Conservation (phyloP, 2,113 vertebrate species). For the Microcebus jonahi region DNA sequence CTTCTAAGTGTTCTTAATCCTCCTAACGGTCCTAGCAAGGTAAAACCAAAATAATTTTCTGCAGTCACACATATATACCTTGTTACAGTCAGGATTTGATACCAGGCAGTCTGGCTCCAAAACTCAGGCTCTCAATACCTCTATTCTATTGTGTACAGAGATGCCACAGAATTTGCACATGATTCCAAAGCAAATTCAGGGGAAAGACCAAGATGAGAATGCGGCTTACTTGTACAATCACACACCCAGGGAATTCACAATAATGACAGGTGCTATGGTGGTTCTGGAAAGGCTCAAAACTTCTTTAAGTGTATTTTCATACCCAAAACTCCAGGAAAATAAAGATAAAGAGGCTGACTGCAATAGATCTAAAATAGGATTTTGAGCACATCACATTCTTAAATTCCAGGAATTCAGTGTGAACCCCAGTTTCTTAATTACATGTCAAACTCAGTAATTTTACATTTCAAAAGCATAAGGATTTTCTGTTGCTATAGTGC, state of each 20-base stretch:
- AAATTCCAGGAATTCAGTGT: background rate
- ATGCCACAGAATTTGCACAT: background rate
- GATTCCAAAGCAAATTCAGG: background rate
- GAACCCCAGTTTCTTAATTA: background rate
- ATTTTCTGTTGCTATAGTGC: background rate
- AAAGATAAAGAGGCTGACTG: background rate
- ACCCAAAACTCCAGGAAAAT: background rate
- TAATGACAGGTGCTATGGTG: background rate
- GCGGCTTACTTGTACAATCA: background rate
- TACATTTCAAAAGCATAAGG: background rate
- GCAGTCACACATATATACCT: background rate
- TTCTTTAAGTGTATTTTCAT: background rate
- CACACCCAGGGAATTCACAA: background rate
- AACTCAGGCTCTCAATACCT: background rate
- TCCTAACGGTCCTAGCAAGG: background rate
- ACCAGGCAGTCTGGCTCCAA: background rate
- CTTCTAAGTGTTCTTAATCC: background rate
- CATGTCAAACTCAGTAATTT: background rate
- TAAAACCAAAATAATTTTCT: background rate
- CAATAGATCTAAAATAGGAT: background rate
- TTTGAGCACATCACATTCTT: background rate
- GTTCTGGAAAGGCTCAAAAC: background rate
- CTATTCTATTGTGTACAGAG: background rate
- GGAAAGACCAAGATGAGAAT: background rate
- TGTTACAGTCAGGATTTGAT: background rate